Conservation (phyloP, 30 jellyfish, hydroid and myxozoan species). For the Turritopsis dohrnii region DNA sequence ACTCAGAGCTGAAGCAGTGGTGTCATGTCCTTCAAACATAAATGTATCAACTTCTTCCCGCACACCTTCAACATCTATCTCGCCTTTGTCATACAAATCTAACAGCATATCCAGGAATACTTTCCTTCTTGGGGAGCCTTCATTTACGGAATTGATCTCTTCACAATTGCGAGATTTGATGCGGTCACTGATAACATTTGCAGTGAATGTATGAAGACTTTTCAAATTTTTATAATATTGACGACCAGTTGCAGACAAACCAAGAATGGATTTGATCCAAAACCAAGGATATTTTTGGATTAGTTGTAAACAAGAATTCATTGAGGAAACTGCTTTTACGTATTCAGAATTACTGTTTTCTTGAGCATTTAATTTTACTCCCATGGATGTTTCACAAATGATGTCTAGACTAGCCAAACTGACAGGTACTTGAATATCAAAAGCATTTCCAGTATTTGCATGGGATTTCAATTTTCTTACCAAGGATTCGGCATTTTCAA, state of each 20-base stretch:
- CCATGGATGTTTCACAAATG: slow-evolving; percentile 86
- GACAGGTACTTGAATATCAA: slow-evolving; percentile 32
- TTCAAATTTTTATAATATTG: slow-evolving; percentile 38
- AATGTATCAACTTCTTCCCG: slow-evolving; percentile 93
- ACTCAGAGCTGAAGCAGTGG: slow-evolving; percentile 78
- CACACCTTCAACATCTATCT: slow-evolving; percentile 73
- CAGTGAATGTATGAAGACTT: slow-evolving; percentile 55
- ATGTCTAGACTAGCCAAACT: slow-evolving; percentile 33
- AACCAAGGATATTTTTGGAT: slow-evolving; percentile 42
- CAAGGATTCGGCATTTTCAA: slow-evolving; percentile 51
- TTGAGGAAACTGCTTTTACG: slow-evolving; percentile 53
- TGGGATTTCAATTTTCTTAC: slow-evolving; percentile 33
- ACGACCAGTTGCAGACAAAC: slow-evolving; percentile 43
- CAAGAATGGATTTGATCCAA: slow-evolving; percentile 70
- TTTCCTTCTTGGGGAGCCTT: background rate
- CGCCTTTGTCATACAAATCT: slow-evolving; percentile 59
- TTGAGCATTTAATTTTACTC: slow-evolving; percentile 74
- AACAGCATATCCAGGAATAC: slow-evolving; percentile 64
- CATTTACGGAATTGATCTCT: background rate
- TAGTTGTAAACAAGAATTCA: slow-evolving; percentile 15
- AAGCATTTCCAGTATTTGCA: slow-evolving; percentile 32
- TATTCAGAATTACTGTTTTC: slow-evolving; percentile 47
- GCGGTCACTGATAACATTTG: slow-evolving; percentile 59
- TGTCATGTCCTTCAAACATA: slow-evolving; percentile 99
- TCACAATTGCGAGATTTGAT: slow-evolving; percentile 25